Evolutionary conservation across 37 sponge, comb jelly and placozoan species (phyloP).

Genomic region (Corticium candelabrum): DNA sequence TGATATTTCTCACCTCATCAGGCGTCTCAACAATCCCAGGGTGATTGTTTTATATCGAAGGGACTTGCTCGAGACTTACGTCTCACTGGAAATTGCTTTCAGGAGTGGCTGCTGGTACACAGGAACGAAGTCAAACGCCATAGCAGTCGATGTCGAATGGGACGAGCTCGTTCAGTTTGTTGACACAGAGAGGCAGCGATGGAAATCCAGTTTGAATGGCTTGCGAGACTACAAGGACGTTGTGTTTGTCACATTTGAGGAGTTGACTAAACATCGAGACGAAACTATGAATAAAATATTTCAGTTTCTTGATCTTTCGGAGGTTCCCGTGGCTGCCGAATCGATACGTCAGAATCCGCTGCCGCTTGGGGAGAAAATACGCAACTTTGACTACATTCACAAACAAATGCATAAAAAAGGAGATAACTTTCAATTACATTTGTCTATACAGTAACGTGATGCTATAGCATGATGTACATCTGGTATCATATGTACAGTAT

Average conservation of each 20-base stretch:
- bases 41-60: conserved; percentile 27
- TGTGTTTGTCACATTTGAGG: background rate
- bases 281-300: background rate
- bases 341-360: background rate
- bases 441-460: no score
- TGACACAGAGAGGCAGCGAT: background rate
- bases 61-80: conserved; percentile 23
- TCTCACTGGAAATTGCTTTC: conserved; percentile 23
- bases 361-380: background rate
- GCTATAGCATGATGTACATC: no score
- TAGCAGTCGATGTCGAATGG: background rate
- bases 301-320: background rate
- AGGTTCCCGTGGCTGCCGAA: background rate
- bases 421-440: no score
- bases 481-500: no score
- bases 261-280: background rate
- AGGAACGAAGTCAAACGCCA: background rate
- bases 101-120: conserved; percentile 13
- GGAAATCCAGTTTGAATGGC: background rate
- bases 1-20: background rate
- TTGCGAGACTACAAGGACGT: background rate
- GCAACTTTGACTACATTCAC: background rate
- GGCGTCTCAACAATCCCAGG: conserved; percentile 3
- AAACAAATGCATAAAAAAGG: background rate
- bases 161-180: background rate